Evolutionary conservation across 2,113 vertebrate species (phyloP), one percentile per base, ranked within the genome.

Genomic region (Calypte anna): DNA sequence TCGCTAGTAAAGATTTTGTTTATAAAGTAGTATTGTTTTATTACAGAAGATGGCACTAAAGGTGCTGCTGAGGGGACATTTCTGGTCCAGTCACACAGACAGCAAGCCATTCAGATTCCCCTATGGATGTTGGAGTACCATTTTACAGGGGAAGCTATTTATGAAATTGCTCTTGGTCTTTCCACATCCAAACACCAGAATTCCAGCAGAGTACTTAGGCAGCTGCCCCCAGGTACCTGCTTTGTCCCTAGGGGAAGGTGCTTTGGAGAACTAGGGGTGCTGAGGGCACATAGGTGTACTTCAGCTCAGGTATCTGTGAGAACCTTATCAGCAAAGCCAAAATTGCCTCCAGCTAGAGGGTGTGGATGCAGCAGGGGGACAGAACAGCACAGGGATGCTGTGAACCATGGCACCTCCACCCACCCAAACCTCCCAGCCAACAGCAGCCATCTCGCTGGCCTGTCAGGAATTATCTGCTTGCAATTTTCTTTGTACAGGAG

Each of bases 311-410:
- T 50, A 12, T 63, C n/a, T 57, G n/a, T 1, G 10, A 79, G 51
- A 66, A 23, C 22, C 43, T 54, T 2, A 7, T 12, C 25, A 2
- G 1, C 44, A 63, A 21, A 80, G 46, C 31, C 69, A 57, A 20
- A 22, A 11, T 8, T 0, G 1, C 10, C 12, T 20, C 12, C 1
- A 0, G 20, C 0, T 0, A 64, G n/a, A 33, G 16, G 28, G 6
- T 28, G 28, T 2, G 5, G 25, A 8, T 40, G 51, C 53, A 63
- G 74, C 3, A 40, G 64, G 12, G 21, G n/a, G 14, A 15, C 50
- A 55, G 64, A 40, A 30, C 9, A 51, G 54, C 24, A 33, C 13
- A 5, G 25, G 30, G 38, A 31, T 53, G 36, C 59, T 53, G 27
- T 19, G 17, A 64, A 36, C 46, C 21, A 33, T 20, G 12, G 11